These are phyloP conservation scores for Thysanoteuthis rhombus DNA, from an alignment of 2,888 invertebrate genomes.

Conservation along the genomic window DNA sequence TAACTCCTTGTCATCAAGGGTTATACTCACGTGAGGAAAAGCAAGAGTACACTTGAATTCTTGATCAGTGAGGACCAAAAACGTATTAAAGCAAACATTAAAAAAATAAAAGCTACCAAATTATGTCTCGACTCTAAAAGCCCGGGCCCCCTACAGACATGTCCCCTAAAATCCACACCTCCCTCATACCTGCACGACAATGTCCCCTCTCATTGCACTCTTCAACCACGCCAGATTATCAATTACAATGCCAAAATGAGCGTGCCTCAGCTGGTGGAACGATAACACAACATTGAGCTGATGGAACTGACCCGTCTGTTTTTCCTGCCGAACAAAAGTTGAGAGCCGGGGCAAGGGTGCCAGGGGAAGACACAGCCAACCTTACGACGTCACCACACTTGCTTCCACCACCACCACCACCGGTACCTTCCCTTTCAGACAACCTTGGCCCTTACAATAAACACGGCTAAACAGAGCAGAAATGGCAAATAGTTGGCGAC, in stretches of 20 bases:
- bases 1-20: no score
- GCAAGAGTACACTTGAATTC: neutral
- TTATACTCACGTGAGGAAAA: no score
- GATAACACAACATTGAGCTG: neutral
- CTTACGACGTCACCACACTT: no score
- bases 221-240: neutral
- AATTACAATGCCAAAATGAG: neutral
- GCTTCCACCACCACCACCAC: no score
- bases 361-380: no score
- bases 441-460: neutral
- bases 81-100: neutral
- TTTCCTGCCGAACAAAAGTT: neutral
- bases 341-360: neutral
- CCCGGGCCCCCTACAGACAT: neutral
- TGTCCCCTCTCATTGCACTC: neutral
- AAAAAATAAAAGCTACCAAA: neutral
- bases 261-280: neutral
- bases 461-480: neutral
- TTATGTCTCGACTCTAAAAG: neutral
- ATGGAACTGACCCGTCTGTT: neutral
- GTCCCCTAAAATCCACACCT: neutral
- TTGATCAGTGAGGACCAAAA: neutral
- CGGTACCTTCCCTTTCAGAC: no score
- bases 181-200: neutral
- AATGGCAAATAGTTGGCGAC: neutral